These are phyloP conservation scores for Gallinago stenura DNA, from an alignment of 2,797 vertebrate species.

Conservation along the genomic window DNA sequence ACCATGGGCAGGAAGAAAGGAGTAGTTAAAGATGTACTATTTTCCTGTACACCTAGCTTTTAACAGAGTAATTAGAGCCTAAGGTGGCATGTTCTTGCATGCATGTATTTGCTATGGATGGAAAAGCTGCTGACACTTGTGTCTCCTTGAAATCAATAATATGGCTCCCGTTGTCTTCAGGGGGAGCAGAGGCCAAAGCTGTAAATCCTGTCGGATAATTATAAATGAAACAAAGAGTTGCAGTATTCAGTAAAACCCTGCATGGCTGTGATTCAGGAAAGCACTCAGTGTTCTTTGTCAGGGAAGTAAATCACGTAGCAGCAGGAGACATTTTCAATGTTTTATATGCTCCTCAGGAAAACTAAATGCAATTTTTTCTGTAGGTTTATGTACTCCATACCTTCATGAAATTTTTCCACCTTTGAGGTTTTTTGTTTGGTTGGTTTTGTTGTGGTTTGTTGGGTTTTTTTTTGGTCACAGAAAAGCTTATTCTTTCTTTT, in stretches of 20 bases:
- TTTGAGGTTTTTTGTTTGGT: neutral
- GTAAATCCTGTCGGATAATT: neutral
- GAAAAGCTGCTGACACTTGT: neutral
- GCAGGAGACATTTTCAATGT: neutral
- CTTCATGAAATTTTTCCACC: neutral
- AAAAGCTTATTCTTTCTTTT: neutral
- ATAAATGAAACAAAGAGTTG: conserved; percentile 7
- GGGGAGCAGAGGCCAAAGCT: neutral
- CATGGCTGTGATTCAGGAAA: neutral
- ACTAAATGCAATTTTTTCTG: neutral
- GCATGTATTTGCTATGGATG: neutral
- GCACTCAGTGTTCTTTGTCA: neutral
- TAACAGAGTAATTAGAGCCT: neutral
- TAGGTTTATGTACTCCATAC: neutral
- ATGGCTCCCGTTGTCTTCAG: neutral
- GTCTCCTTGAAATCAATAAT: neutral
- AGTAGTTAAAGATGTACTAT: neutral
- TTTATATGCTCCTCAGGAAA: neutral
- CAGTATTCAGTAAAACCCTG: neutral
- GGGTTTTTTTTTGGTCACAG: neutral
- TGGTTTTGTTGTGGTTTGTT: too few species aligned
- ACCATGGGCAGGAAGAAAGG: neutral
- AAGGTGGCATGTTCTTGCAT: neutral
- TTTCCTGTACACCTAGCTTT: neutral
- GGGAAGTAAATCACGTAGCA: neutral